A percentile compares a stretch with the other conserved stretches of the same genome.
Conservation (phyloP, 2,113 vertebrate genomes). For the Theristicus caerulescens region DNA sequence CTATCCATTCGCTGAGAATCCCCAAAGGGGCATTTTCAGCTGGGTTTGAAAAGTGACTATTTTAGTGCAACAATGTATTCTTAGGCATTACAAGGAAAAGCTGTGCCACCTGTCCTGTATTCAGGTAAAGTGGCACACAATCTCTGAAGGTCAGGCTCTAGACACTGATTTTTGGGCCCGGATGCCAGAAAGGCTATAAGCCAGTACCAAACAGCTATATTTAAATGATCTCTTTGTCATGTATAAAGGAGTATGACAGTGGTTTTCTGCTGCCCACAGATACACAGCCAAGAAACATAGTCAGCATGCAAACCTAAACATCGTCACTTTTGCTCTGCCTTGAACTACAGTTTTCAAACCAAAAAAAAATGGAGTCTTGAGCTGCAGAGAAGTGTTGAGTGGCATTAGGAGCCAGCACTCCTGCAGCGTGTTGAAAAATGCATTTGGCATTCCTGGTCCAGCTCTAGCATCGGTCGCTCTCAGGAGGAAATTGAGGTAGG, state of each 20-base stretch:
- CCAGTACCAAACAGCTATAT: neutral
- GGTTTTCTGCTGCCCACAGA: neutral
- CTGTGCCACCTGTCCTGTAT: neutral
- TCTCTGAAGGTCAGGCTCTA: neutral
- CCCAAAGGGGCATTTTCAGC: neutral
- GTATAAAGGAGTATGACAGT: neutral
- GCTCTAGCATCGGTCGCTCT: rapidly evolving
- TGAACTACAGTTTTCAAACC: neutral
- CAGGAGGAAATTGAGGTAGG: neutral
- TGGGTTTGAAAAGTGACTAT: neutral
- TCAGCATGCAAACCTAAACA: neutral
- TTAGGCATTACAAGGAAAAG: neutral
- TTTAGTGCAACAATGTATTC: conserved; percentile 9
- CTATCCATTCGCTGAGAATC: neutral
- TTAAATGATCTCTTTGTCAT: neutral
- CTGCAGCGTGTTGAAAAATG: neutral
- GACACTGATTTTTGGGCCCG: neutral
- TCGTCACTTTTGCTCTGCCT: neutral
- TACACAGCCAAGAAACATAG: neutral
- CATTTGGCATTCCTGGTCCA: neutral
- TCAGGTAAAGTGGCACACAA: neutral
- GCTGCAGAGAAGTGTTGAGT: neutral
- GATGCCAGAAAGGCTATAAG: neutral
- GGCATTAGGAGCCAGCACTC: neutral
- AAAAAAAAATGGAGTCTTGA: neutral